Percentiles rank a stretch among this genome's conserved stretches.
Evolutionary conservation across 2,113 vertebrate species (phyloP).

Genomic region (Taxidea taxus): DNA sequence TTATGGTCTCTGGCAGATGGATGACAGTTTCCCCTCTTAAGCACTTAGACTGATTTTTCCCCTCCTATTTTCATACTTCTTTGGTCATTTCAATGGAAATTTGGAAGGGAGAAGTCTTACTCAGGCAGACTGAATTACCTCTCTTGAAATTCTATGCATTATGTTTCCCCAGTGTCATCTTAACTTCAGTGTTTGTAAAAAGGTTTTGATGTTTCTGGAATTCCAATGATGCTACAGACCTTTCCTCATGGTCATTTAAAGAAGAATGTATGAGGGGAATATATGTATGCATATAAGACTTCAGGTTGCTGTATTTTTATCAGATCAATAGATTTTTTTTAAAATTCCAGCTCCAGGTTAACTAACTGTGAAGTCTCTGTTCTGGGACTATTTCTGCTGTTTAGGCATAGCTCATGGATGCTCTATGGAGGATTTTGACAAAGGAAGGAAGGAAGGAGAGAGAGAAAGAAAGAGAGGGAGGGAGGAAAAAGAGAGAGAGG

Average conservation of each 20-base stretch:
- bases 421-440: not conserved
- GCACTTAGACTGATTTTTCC: not conserved
- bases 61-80: not conserved
- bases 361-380: not conserved
- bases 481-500: not conserved
- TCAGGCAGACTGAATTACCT: not conserved
- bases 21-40: not conserved
- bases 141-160: not conserved
- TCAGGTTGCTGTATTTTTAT: not conserved
- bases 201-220: not conserved
- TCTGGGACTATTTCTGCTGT: not conserved
- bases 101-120: not conserved
- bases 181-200: not conserved
- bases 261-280: not conserved
- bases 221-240: not conserved
- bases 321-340: not conserved
- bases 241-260: not conserved
- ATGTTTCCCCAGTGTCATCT: not conserved
- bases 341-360: not conserved
- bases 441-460: not conserved
- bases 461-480: accelerated
- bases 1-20: not conserved
- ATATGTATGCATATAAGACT: accelerated
- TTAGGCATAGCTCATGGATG: not conserved
- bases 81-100: not conserved